These are phyloP conservation scores for Cotesia chilonis DNA, from an alignment of 1,140 invertebrate species.

Conservation along the genomic window DNA sequence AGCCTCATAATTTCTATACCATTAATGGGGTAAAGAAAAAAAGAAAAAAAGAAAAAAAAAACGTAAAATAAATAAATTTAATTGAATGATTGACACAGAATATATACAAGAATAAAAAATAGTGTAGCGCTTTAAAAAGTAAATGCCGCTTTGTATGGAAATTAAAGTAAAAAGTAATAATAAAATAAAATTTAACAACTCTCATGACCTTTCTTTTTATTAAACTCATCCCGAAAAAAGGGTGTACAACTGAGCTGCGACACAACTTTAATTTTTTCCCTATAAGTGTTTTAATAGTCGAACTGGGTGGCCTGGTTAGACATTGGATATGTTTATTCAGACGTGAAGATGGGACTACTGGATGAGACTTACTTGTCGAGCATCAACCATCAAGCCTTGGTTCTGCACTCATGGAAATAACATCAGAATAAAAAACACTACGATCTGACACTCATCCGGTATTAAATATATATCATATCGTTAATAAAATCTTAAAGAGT, in stretches of 20 bases:
- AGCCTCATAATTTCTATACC: no score
- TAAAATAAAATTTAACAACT: constrained; percentile 25
- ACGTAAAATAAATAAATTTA: not conserved
- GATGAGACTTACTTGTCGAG: constrained; percentile 49
- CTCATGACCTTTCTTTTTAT: constrained; percentile 32
- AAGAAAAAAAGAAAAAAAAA: constrained; percentile 2
- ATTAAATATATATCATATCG: constrained; percentile 43
- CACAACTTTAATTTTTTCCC: constrained; percentile 51
- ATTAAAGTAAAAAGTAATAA: not conserved
- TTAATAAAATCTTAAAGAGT: constrained; percentile 45
- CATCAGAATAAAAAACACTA: constrained; percentile 47
- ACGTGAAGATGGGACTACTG: constrained; percentile 51
- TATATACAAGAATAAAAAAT: no score
- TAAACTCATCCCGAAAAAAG: constrained; percentile 26
- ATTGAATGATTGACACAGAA: no score
- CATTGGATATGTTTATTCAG: constrained; percentile 65
- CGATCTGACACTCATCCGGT: constrained; percentile 58
- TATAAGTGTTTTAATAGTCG: constrained; percentile 61
- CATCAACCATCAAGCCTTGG: constrained; percentile 26
- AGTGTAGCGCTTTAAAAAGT: no score
- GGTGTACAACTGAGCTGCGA: constrained; percentile 37
- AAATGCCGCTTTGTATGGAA: not conserved
- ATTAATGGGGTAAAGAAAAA: constrained; percentile 4
- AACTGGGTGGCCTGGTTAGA: constrained; percentile 60
- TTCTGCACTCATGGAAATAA: constrained; percentile 40